phyloP scores from a whole-genome alignment of 2,797 vertebrate species.

The Limnodromus scolopaceus region DNA sequence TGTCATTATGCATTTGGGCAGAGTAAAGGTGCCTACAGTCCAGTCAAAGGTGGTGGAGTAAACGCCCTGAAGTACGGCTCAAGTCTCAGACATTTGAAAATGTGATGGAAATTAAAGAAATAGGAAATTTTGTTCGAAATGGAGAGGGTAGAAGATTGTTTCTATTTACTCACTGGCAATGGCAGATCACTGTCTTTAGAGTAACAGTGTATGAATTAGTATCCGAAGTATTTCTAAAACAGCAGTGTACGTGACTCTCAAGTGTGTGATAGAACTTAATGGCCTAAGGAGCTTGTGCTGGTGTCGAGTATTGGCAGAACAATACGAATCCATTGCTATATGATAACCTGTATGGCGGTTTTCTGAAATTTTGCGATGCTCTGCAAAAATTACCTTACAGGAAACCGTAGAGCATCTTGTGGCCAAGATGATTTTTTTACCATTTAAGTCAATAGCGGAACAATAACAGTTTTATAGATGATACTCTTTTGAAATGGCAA shows the following conservation, averaged over 20 bases:
- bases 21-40: not conserved
- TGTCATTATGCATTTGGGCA: not conserved
- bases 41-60: not conserved
- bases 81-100: not conserved
- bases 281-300: not conserved
- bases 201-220: not conserved
- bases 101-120: not conserved
- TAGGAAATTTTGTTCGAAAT: not conserved
- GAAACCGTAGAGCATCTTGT: not conserved
- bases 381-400: not conserved
- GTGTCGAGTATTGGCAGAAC: fast-evolving
- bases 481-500: not conserved
- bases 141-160: not conserved
- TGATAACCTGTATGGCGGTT: not conserved
- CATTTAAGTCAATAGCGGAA: not conserved
- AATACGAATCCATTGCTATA: not conserved
- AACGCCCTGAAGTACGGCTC: not conserved
- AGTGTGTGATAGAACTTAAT: not conserved
- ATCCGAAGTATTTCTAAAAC: not conserved
- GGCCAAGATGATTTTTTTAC: not conserved
- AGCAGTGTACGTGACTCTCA: not conserved
- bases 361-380: not conserved
- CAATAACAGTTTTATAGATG: not conserved
- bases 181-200: not conserved
- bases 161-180: not conserved